Base-by-base conservation (phyloP, 1,140 invertebrate genomes). In the Aphidius gifuensis region DNA sequence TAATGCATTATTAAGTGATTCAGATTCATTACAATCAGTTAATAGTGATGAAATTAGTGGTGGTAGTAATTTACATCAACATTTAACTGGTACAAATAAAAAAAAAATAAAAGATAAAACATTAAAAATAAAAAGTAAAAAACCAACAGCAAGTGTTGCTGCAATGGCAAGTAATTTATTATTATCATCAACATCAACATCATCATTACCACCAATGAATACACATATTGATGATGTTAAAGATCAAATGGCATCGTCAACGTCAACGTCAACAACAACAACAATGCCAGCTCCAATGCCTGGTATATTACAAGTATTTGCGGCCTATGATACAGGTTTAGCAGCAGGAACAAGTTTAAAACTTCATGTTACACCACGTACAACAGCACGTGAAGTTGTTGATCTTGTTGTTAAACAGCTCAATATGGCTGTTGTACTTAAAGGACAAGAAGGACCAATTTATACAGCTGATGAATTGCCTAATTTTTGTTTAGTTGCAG, bases 311-410 rank as follows among this genome's bases (percentile, higher is more conserved):
- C 81, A 90, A 78, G 94, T 98, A 32, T 97, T 92, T 74, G 94
- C 94, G 1, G 94, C 95, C 4, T 98, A 98, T 75, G 92, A 97
- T 67, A 97, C 93, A 0, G 95, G 96, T 32, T 77, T 98, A 62
- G 92, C 92, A 5, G 88, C 87, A 48, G 95, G 94, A 0, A 97
- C 94, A 3, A 95, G 93, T 68, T 86, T 98, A 1, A 95, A 94
- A 74, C 81, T 98, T 1, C 93, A 97, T 76, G 92, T 98, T 0
- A 96, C 93, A 1, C 88, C 89, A 0, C 85, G 88, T 58, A 98
- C 96, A 0, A 94, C 93, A 0, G 92, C 95, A 1, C 82, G 93
- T 5, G 94, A 98, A 80, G 94, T 98, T 5, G 92, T 98, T 46
- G 92, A 96, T 75, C 83, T 97, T 39, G 94, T 97, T 11, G 92